Conservation (phyloP, 1,140 invertebrate genomes). For the Rhagoletis zephyria region DNA sequence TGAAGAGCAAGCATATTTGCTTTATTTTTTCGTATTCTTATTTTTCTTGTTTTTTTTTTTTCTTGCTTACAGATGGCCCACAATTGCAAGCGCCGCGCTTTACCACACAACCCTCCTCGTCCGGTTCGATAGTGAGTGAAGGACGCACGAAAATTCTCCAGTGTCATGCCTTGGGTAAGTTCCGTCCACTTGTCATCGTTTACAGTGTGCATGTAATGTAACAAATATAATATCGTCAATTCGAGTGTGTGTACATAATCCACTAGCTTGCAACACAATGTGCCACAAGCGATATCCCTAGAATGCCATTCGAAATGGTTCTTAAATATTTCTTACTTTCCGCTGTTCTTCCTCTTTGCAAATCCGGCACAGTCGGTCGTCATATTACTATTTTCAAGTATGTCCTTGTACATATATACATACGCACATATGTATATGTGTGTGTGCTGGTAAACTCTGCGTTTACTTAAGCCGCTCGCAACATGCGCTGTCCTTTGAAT, state of each 20-base stretch:
- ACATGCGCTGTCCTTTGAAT: neutral
- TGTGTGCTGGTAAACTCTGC: neutral
- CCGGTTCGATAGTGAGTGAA: slow-evolving; percentile 87
- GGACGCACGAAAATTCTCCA: slow-evolving; percentile 90
- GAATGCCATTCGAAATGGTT: neutral
- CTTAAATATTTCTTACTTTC: slow-evolving; percentile 4
- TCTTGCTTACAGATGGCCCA: slow-evolving; percentile 62
- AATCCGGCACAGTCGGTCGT: neutral
- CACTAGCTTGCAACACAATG: neutral
- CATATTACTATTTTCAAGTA: neutral
- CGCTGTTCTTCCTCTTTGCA: neutral
- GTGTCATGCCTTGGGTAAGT: slow-evolving; percentile 88
- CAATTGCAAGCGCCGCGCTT: slow-evolving; percentile 85
- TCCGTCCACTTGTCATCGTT: neutral
- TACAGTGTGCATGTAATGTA: neutral
- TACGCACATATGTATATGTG: no score
- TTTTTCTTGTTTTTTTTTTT: slow-evolving; percentile 15
- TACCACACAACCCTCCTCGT: slow-evolving; percentile 85
- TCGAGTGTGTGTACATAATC: neutral
- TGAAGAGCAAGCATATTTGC: neutral
- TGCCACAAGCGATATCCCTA: neutral
- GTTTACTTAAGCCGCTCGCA: neutral
- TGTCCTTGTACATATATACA: no score
- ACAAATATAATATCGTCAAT: neutral
- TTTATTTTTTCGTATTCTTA: neutral